Percentiles rank a stretch among this genome's conserved stretches.
phyloP scores from a whole-genome alignment of 2,113 vertebrate genomes.

The Anguilla rostrata region DNA sequence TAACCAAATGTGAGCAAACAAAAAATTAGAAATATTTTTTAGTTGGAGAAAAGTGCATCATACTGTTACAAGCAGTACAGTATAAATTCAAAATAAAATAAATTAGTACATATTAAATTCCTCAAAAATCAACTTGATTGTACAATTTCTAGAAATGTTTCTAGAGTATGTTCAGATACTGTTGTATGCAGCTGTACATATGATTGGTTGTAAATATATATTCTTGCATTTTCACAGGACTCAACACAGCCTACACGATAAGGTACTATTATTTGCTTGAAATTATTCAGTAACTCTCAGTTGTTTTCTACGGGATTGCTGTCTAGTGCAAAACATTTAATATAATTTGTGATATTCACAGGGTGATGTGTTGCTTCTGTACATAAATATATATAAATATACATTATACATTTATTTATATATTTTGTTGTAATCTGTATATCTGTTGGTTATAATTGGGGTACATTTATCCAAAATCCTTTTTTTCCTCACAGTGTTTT shows the following conservation, averaged over 20 bases:
- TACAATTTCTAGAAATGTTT: background rate
- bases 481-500: conserved; percentile 48
- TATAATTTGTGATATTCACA: conserved; percentile 68
- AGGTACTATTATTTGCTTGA: background rate
- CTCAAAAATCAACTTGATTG: background rate
- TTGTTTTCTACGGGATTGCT: conserved; percentile 27
- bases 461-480: conserved; percentile 54
- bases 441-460: conserved; percentile 64
- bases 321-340: conserved; percentile 48
- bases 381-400: conserved; percentile 55
- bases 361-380: conserved; percentile 62
- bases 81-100: background rate
- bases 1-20: background rate
- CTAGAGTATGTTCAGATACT: background rate
- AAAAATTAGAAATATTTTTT: background rate
- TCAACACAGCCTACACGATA: background rate
- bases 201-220: background rate
- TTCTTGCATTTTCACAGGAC: background rate
- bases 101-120: background rate
- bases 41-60: background rate
- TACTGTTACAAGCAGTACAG: background rate
- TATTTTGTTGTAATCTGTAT: conserved; percentile 64
- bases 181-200: conserved; percentile 11
- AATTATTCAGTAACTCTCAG: background rate
- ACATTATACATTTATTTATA: conserved; percentile 13